These are phyloP conservation scores for Dasyurus viverrinus DNA, from an alignment of 2,113 vertebrate species.

Conservation along the genomic window DNA sequence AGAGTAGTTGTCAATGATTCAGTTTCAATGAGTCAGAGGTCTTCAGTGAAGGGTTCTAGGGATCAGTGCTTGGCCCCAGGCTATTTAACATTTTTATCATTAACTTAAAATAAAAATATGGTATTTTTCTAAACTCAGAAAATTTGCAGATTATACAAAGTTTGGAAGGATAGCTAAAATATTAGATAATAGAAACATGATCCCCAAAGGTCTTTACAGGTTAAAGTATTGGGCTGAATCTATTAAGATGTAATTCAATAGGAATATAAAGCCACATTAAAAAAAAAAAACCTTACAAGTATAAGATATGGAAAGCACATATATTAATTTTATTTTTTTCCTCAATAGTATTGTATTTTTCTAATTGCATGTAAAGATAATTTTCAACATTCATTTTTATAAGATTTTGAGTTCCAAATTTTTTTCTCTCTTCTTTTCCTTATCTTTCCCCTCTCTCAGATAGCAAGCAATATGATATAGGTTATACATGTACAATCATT, in stretches of 20 bases:
- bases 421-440: too few species aligned
- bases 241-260: not conserved
- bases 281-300: not conserved
- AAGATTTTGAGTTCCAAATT: too few species aligned
- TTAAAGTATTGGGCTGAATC: not conserved
- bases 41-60: not conserved
- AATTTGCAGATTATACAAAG: not conserved
- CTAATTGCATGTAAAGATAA: too few species aligned
- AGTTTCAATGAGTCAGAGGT: not conserved
- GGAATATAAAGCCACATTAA: not conserved
- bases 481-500: too few species aligned
- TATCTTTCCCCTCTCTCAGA: too few species aligned
- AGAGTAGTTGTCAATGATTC: not conserved
- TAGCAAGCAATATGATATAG: too few species aligned
- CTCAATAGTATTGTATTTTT: too few species aligned
- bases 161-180: not conserved
- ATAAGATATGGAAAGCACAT: not conserved
- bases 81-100: not conserved
- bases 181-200: not conserved
- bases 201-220: not conserved
- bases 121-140: not conserved
- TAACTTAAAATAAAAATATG: too few species aligned
- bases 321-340: not conserved
- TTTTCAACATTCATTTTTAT: too few species aligned
- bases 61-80: not conserved